Percentiles rank a stretch among this genome's conserved stretches.
phyloP scores from a whole-genome alignment of 2,797 vertebrate species.

The Echeneis naucrates region DNA sequence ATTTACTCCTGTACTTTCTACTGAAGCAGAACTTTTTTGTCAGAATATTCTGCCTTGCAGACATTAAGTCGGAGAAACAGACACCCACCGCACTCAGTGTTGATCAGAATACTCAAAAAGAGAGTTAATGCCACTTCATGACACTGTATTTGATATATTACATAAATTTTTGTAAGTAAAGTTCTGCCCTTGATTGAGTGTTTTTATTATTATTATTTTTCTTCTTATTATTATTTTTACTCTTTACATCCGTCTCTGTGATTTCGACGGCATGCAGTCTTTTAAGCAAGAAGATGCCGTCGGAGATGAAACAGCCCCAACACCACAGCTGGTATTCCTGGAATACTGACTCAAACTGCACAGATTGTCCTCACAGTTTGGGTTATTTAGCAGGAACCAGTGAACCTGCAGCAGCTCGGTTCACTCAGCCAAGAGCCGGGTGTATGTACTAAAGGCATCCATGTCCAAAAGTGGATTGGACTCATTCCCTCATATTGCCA shows the following conservation, averaged over 20 bases:
- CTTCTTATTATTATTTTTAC: slow-evolving; percentile 3
- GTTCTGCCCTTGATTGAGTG: slow-evolving; percentile 39
- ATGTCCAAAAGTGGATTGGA: neutral
- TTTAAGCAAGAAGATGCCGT: slow-evolving; percentile 15
- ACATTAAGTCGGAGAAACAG: neutral
- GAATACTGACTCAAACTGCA: neutral
- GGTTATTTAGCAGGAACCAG: neutral
- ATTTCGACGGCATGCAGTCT: slow-evolving; percentile 13
- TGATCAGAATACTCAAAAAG: neutral
- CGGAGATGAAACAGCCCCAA: slow-evolving; percentile 32
- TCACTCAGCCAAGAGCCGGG: neutral
- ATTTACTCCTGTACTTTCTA: slow-evolving; percentile 20
- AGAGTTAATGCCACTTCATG: slow-evolving; percentile 2
- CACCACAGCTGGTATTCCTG: slow-evolving; percentile 17
- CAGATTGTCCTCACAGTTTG: neutral
- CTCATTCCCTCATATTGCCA: neutral
- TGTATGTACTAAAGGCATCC: neutral
- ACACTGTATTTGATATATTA: slow-evolving; percentile 4
- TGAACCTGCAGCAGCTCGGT: neutral
- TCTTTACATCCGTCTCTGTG: slow-evolving; percentile 20
- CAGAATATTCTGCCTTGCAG: slow-evolving; percentile 5
- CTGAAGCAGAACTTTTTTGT: slow-evolving; percentile 9
- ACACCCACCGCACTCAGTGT: slow-evolving; percentile 6
- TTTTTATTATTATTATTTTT: slow-evolving; percentile 1
- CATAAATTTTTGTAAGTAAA: no score